Evolutionary conservation across 2,888 invertebrate genomes (phyloP).

Genomic region (Apotomis capreana): DNA sequence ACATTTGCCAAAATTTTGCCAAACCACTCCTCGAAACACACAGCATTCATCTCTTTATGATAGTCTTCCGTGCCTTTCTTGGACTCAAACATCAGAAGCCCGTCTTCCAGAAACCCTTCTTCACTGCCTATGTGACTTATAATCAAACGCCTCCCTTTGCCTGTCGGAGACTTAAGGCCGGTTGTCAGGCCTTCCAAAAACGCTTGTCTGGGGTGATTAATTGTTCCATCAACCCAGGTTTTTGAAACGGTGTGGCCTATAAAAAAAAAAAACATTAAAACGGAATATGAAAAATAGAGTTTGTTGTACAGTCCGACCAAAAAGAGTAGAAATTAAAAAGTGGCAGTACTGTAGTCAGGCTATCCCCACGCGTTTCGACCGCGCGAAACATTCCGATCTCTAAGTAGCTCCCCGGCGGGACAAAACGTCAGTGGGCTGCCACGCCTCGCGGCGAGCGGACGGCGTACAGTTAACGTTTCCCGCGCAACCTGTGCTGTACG

Average conservation of each 20-base stretch:
- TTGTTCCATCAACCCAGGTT: background rate
- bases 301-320: background rate
- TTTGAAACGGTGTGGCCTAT: background rate
- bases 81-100: background rate
- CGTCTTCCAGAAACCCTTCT: background rate
- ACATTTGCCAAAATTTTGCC: slow-evolving; percentile 3
- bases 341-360: too few relatives aligned
- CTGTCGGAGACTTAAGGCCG: slow-evolving; percentile 2
- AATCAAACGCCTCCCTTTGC: background rate
- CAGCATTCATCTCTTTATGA: slow-evolving; percentile 10
- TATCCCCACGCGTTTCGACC: too few relatives aligned
- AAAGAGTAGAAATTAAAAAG: too few relatives aligned
- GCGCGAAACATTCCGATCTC: too few relatives aligned
- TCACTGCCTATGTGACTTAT: background rate
- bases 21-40: slow-evolving; percentile 14
- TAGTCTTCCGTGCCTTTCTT: slow-evolving; percentile 6
- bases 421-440: too few relatives aligned
- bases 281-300: background rate
- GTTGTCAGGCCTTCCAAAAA: background rate
- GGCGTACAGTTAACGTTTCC: too few relatives aligned
- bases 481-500: too few relatives aligned
- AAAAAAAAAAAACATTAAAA: background rate
- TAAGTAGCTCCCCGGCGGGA: too few relatives aligned
- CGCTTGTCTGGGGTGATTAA: background rate
- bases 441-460: too few relatives aligned